phyloP scores from a whole-genome alignment of 2,113 vertebrate genomes.

The Petaurus breviceps region DNA sequence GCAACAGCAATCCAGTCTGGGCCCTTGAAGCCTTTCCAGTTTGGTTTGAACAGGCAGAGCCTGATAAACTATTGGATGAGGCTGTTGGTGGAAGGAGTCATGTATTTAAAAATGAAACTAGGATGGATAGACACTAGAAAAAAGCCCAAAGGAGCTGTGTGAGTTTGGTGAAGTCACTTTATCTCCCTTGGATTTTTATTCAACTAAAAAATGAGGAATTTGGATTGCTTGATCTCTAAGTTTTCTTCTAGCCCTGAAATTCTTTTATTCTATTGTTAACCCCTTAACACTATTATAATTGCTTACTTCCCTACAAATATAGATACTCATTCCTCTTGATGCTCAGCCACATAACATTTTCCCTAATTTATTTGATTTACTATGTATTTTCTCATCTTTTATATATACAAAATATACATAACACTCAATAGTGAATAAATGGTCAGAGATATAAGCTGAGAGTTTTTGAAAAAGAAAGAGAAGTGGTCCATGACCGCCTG shows the following conservation, averaged over 20 bases:
- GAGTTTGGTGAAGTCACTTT: slow-evolving; percentile 16
- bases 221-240: background rate
- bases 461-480: background rate
- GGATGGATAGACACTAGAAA: background rate
- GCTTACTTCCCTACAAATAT: background rate
- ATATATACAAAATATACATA: background rate
- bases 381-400: background rate
- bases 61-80: background rate
- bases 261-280: background rate
- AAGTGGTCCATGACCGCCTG: background rate
- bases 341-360: background rate
- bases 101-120: background rate
- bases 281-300: background rate
- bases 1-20: background rate
- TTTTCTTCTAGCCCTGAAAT: background rate
- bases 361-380: background rate
- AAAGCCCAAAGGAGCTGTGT: background rate
- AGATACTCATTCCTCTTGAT: slow-evolving; percentile 6
- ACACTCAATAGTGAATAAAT: background rate
- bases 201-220: background rate
- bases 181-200: background rate
- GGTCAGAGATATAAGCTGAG: background rate
- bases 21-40: background rate
- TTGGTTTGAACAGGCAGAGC: background rate
- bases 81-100: background rate